Evolutionary conservation across 2,797 vertebrate species (phyloP).

Genomic region (Acipenser transmontanus): DNA sequence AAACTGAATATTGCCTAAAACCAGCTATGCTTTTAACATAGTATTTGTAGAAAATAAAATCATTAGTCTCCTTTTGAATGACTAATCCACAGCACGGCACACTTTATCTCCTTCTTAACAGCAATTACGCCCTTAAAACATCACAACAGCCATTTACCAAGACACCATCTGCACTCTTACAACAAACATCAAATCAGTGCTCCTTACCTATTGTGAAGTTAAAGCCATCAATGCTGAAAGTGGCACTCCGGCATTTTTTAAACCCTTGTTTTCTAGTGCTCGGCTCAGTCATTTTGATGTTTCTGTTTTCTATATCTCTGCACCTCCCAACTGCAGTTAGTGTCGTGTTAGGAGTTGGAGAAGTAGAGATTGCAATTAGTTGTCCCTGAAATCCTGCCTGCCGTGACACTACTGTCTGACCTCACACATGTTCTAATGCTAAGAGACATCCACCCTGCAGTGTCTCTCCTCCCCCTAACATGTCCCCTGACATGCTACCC

Average conservation of each 20-base stretch:
- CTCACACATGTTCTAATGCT: constrained; percentile 29
- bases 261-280: constrained; percentile 82
- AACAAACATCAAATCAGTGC: no score
- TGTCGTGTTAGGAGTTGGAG: constrained; percentile 14
- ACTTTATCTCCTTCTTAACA: no score
- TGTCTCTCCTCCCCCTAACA: constrained; percentile 49
- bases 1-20: no score
- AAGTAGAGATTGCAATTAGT: constrained; percentile 16
- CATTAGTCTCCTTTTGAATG: no score
- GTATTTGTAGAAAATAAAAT: no score
- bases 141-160: no score
- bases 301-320: constrained; percentile 15
- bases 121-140: no score
- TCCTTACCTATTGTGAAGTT: constrained; percentile 94
- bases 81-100: no score
- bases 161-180: no score
- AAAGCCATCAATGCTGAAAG: constrained; percentile 93
- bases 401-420: constrained; percentile 29
- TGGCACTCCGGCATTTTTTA: constrained; percentile 88
- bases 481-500: constrained; percentile 22
- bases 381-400: constrained; percentile 29
- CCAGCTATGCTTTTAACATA: no score
- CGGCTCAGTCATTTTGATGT: constrained; percentile 65
- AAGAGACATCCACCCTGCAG: constrained; percentile 24
- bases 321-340: constrained; percentile 10